phyloP scores from a whole-genome alignment of 2,113 vertebrate genomes.

The Stercorarius parasiticus region DNA sequence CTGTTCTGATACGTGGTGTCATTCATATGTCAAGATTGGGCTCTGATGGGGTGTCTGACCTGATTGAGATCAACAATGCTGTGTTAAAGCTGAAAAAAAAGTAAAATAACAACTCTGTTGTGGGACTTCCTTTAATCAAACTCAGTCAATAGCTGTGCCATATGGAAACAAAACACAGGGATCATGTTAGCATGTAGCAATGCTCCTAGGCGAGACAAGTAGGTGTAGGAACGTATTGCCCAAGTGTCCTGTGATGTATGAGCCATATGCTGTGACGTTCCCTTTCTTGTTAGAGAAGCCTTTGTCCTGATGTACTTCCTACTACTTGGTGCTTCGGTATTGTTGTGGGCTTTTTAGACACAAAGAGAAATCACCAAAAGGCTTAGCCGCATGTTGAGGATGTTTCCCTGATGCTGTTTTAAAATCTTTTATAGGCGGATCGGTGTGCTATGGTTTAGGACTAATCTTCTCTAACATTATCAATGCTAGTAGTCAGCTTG shows the following conservation, averaged over 20 bases:
- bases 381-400: neutral
- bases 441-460: neutral
- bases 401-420: neutral
- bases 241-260: neutral
- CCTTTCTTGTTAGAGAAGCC: neutral
- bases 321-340: neutral
- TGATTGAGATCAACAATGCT: conserved; percentile 54
- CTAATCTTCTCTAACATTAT: neutral
- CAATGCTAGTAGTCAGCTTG: neutral
- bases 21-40: conserved; percentile 47
- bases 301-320: neutral
- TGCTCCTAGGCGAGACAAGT: neutral
- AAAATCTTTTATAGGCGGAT: neutral
- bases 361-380: conserved; percentile 34
- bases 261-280: neutral
- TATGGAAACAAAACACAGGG: neutral
- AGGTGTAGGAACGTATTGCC: neutral
- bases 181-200: neutral
- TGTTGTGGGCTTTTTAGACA: neutral
- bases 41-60: conserved; percentile 51
- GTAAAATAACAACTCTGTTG: neutral
- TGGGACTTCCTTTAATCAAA: neutral
- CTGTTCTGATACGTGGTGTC: conserved; percentile 64
- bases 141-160: neutral
- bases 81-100: conserved; percentile 8